Percentiles rank a stretch among this genome's conserved stretches.
Evolutionary conservation across 2,888 invertebrate species (phyloP).

Genomic region (Hydriomena furcata): DNA sequence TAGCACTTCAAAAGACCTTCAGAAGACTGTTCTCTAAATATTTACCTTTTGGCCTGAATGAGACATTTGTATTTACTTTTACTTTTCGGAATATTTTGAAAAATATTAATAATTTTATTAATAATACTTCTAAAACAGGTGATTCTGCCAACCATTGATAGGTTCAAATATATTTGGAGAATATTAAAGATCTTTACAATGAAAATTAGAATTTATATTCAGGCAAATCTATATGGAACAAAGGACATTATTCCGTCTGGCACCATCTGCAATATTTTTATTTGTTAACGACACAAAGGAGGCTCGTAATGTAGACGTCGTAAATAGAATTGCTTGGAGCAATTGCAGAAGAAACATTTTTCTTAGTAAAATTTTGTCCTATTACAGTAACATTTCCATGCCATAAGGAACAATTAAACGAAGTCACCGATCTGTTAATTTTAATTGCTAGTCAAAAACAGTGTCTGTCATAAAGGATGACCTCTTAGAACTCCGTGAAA

Average conservation of each 20-base stretch:
- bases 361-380: constrained; percentile 11
- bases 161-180: no score
- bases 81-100: no score
- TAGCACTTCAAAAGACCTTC: constrained; percentile 1
- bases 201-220: constrained; percentile 9
- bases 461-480: background rate
- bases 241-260: constrained; percentile 35
- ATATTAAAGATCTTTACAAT: background rate
- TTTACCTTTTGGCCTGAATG: no score
- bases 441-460: constrained; percentile 8
- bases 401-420: constrained; percentile 10
- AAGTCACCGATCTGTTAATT: constrained; percentile 15
- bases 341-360: constrained; percentile 24
- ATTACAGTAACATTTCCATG: constrained; percentile 2
- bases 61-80: no score
- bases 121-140: no score
- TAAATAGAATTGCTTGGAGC: constrained; percentile 32
- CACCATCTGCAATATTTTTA: constrained; percentile 46
- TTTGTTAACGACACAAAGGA: constrained; percentile 41
- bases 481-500: background rate
- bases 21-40: background rate
- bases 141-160: no score
- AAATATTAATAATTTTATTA: no score
- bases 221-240: constrained; percentile 15
- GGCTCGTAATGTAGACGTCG: constrained; percentile 34